These are phyloP conservation scores for Thaumetopoea pityocampa DNA, from an alignment of 1,140 invertebrate genomes.

Conservation along the genomic window DNA sequence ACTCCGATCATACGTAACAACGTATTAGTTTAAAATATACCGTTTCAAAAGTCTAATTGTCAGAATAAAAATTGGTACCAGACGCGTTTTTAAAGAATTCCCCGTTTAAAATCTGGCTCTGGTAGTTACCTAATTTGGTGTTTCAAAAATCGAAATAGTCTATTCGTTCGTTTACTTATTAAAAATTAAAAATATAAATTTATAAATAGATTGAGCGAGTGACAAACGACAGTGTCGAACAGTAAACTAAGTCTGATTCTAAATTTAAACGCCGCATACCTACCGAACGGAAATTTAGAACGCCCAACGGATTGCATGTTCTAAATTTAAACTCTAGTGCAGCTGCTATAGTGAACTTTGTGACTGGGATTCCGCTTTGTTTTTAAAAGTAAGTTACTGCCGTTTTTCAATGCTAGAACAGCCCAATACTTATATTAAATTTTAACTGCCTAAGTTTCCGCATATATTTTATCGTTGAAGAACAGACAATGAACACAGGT, in stretches of 20 bases:
- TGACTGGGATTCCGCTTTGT: slow-evolving; percentile 40
- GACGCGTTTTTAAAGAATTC: too few relatives aligned
- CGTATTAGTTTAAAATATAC: slow-evolving; percentile 2
- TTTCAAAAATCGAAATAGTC: too few relatives aligned
- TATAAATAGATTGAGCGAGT: slow-evolving; percentile 53
- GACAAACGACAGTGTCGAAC: slow-evolving; percentile 60
- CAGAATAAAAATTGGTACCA: too few relatives aligned
- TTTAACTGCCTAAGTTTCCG: too few relatives aligned
- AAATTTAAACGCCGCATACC: slow-evolving; percentile 59
- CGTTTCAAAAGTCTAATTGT: slow-evolving; percentile 7
- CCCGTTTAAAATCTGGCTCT: too few relatives aligned
- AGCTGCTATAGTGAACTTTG: slow-evolving; percentile 63
- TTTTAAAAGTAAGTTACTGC: slow-evolving; percentile 21
- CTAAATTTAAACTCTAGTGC: slow-evolving; percentile 47
- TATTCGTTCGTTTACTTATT: too few relatives aligned
- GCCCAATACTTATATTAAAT: too few relatives aligned
- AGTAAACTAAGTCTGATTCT: slow-evolving; percentile 63
- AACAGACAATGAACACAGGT: too few relatives aligned
- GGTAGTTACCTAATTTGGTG: too few relatives aligned
- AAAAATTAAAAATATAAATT: slow-evolving; percentile 21
- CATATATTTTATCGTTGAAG: too few relatives aligned
- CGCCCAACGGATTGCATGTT: slow-evolving; percentile 56
- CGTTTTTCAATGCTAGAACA: background rate
- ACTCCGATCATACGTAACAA: slow-evolving; percentile 6
- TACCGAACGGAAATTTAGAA: slow-evolving; percentile 63